These are phyloP conservation scores for Melinaea menophilus DNA, from an alignment of 2,888 invertebrate species.

Conservation along the genomic window DNA sequence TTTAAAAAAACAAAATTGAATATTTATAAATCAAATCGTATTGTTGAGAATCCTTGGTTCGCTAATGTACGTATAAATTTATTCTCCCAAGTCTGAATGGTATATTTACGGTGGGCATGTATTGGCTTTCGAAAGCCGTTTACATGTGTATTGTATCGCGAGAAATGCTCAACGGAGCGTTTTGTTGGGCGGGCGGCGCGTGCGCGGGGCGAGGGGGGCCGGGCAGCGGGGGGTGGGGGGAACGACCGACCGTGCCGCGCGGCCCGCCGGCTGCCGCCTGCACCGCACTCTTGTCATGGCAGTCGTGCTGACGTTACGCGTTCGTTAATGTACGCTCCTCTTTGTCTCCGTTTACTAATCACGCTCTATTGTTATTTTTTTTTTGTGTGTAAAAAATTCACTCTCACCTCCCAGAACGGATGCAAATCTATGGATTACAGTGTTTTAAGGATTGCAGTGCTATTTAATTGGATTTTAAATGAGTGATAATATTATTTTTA, in stretches of 20 bases:
- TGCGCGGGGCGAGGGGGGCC: slow-evolving; percentile 50
- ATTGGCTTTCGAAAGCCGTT: slow-evolving; percentile 58
- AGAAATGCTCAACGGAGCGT: slow-evolving; percentile 58
- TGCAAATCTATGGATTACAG: slow-evolving; percentile 66
- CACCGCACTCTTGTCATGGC: slow-evolving; percentile 65
- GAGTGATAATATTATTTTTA: slow-evolving; percentile 25
- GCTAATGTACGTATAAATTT: slow-evolving; percentile 15
- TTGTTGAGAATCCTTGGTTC: not conserved
- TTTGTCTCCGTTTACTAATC: slow-evolving; percentile 56
- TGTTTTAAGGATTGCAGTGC: slow-evolving; percentile 74
- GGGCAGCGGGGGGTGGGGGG: slow-evolving; percentile 37
- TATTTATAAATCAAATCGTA: slow-evolving; percentile 1
- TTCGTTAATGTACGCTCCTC: slow-evolving; percentile 36
- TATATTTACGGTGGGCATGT: slow-evolving; percentile 37
- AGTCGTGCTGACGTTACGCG: slow-evolving; percentile 50
- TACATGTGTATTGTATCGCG: slow-evolving; percentile 56
- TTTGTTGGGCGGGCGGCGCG: slow-evolving; percentile 57
- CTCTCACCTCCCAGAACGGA: slow-evolving; percentile 40
- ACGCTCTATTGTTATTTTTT: slow-evolving; percentile 62
- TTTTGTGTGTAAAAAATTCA: slow-evolving; percentile 42
- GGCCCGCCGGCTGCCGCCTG: slow-evolving; percentile 44
- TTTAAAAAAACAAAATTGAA: too few relatives aligned
- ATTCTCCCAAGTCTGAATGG: slow-evolving; percentile 19
- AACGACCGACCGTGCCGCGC: slow-evolving; percentile 42
- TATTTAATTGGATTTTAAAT: slow-evolving; percentile 46